Conservation (phyloP, 2,113 vertebrate genomes). For the Notothenia coriiceps region DNA sequence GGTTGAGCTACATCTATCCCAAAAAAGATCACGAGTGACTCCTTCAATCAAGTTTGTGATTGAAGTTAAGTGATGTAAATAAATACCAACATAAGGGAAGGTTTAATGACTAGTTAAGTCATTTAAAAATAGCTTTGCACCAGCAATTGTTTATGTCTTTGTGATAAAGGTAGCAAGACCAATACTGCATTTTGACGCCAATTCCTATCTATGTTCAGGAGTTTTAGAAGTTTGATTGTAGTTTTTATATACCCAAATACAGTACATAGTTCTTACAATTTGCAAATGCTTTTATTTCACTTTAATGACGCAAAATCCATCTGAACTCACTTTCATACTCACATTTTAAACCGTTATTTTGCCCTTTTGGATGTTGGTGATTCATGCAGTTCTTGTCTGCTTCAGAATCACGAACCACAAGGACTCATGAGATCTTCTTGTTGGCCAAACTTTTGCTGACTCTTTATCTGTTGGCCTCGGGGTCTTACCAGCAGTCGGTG, state of each 20-base stretch:
- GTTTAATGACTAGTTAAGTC: background rate
- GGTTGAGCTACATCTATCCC: background rate
- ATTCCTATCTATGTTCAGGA: too few relatives aligned
- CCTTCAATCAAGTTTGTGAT: too few relatives aligned
- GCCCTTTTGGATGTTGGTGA: too few relatives aligned
- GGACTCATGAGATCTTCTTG: conserved; percentile 20
- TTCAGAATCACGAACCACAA: background rate
- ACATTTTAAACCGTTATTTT: too few relatives aligned
- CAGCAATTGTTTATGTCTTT: too few relatives aligned
- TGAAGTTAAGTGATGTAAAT: too few relatives aligned
- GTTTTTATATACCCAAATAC: background rate
- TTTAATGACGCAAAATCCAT: background rate
- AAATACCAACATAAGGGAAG: too few relatives aligned
- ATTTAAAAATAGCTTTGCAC: background rate
- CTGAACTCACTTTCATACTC: too few relatives aligned
- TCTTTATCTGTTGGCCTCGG: conserved; percentile 55
- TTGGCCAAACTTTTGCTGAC: conserved; percentile 60
- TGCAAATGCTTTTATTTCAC: background rate
- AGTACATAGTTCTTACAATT: background rate
- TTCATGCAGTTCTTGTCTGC: too few relatives aligned
- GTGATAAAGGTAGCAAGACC: too few relatives aligned
- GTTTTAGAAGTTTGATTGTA: too few relatives aligned
- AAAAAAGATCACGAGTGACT: background rate
- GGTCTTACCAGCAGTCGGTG: conserved; percentile 57
- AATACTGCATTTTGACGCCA: background rate